phyloP scores from a whole-genome alignment of 1,140 invertebrate genomes.

The Uloborus diversus region DNA sequence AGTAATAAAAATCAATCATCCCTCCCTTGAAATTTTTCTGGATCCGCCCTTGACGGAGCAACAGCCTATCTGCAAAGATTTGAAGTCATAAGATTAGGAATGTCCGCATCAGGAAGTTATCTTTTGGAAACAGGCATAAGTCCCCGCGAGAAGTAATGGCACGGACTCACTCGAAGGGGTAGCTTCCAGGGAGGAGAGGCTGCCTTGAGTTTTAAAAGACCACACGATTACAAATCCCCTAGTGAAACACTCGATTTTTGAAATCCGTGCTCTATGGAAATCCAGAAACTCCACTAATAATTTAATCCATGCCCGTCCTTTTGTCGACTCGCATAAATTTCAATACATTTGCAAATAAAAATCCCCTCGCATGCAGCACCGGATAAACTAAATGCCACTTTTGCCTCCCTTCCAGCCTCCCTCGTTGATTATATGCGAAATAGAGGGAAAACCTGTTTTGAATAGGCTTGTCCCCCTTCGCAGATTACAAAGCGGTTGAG shows the following conservation, averaged over 20 bases:
- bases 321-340: slow-evolving; percentile 48
- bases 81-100: too few species aligned
- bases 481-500: neutral
- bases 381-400: slow-evolving; percentile 32
- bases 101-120: too few species aligned
- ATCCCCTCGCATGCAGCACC: neutral
- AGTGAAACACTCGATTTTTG: slow-evolving; percentile 26
- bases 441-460: slow-evolving; percentile 7
- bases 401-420: neutral
- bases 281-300: slow-evolving; percentile 33
- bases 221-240: slow-evolving; percentile 30
- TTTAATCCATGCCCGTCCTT: slow-evolving; percentile 40
- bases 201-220: slow-evolving; percentile 33
- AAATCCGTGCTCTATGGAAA: slow-evolving; percentile 33
- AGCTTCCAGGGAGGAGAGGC: too few species aligned
- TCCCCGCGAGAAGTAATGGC: too few species aligned
- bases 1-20: too few species aligned
- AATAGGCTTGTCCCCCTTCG: neutral
- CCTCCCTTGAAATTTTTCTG: too few species aligned
- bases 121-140: too few species aligned
- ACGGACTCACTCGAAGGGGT: too few species aligned
- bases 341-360: slow-evolving; percentile 52
- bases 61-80: too few species aligned
- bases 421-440: neutral
- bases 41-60: too few species aligned